Conservation (phyloP, 2,113 vertebrate species). For the Strigops habroptila region DNA sequence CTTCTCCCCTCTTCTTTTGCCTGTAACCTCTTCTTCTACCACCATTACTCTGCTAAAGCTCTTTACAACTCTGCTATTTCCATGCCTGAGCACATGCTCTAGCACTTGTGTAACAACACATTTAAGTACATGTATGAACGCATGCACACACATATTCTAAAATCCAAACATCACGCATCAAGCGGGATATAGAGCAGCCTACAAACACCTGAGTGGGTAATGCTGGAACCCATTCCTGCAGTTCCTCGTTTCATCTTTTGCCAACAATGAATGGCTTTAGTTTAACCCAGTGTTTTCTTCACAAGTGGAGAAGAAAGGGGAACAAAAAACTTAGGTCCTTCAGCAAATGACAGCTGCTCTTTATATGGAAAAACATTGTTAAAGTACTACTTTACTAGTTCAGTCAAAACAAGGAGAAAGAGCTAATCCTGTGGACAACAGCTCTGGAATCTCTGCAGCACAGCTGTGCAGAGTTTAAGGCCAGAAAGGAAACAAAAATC, state of each 20-base stretch:
- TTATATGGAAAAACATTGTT: background rate
- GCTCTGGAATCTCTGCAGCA: background rate
- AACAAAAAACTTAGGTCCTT: background rate
- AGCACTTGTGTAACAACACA: background rate
- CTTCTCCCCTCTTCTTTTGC: too few species aligned
- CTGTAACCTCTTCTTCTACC: background rate
- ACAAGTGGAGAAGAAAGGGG: background rate
- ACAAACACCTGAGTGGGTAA: rapidly evolving
- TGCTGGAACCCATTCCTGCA: background rate
- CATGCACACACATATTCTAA: background rate
- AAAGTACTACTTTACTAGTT: background rate
- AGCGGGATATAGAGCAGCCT: background rate
- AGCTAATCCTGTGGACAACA: background rate
- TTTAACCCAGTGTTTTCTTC: background rate
- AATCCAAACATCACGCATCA: background rate
- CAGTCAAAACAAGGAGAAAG: background rate
- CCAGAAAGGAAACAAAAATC: background rate
- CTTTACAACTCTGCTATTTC: background rate
- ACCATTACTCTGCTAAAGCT: background rate
- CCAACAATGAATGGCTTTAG: background rate
- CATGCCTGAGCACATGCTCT: background rate
- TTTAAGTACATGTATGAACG: background rate
- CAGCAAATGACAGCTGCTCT: background rate
- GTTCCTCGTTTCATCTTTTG: background rate
- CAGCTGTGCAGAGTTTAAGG: background rate